Evolutionary conservation across 2,797 vertebrate species (phyloP).

Genomic region (Myotis planiceps): DNA sequence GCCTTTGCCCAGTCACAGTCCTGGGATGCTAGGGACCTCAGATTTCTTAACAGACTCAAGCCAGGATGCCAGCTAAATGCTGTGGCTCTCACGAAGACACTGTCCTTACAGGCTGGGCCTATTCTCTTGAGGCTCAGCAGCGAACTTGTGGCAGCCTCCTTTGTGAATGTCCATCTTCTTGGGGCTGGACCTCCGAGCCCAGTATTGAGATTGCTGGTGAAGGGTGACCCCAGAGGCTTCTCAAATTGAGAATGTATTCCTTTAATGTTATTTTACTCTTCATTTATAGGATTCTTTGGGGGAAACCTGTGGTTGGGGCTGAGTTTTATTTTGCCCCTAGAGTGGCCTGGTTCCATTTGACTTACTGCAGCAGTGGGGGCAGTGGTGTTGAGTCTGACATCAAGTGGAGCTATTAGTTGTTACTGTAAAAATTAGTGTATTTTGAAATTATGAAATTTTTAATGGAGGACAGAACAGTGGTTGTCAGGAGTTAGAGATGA

Average conservation of each 20-base stretch:
- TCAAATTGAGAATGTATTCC: constrained; percentile 14
- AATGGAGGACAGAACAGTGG: neutral
- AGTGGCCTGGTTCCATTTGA: neutral
- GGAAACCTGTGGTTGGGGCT: neutral
- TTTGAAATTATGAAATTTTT: constrained; percentile 25
- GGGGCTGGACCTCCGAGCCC: neutral
- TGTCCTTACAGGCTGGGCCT: neutral
- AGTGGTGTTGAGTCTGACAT: neutral
- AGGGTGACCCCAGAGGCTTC: neutral
- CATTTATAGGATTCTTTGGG: neutral
- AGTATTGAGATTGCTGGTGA: neutral
- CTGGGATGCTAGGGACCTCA: neutral
- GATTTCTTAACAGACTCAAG: neutral
- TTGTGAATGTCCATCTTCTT: neutral
- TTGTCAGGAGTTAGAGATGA: neutral
- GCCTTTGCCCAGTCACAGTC: neutral
- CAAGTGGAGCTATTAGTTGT: neutral
- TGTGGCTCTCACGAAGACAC: neutral
- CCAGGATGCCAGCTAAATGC: neutral
- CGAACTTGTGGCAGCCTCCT: neutral
- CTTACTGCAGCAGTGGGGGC: neutral
- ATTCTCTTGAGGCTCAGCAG: neutral
- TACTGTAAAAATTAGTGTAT: constrained; percentile 25
- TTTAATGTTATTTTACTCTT: constrained; percentile 26
- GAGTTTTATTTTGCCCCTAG: neutral